Evolutionary conservation across 2,888 invertebrate species (phyloP).

Genomic region (Polydrusus pterygomalis): DNA sequence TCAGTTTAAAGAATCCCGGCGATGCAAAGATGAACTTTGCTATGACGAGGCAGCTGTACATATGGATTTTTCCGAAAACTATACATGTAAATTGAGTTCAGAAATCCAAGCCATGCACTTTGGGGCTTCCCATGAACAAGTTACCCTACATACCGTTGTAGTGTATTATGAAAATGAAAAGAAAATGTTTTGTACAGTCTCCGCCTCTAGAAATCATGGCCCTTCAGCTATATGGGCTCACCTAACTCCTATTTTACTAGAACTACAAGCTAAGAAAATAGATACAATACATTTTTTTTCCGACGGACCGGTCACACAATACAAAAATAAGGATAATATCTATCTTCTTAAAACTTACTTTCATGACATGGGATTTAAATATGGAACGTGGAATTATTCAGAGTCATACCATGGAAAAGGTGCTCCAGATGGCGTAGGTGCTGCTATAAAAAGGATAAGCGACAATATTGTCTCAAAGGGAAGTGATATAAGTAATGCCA

Average conservation of each 20-base stretch:
- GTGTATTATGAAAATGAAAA: slow-evolving; percentile 12
- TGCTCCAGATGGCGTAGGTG: slow-evolving; percentile 26
- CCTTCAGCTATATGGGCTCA: slow-evolving; percentile 18
- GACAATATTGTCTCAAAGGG: slow-evolving; percentile 16
- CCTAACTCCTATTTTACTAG: slow-evolving; percentile 9
- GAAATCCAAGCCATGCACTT: no score
- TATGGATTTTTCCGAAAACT: slow-evolving; percentile 9
- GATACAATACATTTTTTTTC: slow-evolving; percentile 6
- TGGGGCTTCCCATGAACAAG: slow-evolving; percentile 6
- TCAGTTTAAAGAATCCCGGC: slow-evolving; percentile 2
- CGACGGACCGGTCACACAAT: slow-evolving; percentile 4
- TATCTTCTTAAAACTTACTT: no score
- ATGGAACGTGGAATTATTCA: slow-evolving; percentile 19
- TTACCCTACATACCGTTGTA: slow-evolving; percentile 6
- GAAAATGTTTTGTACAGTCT: slow-evolving; percentile 16
- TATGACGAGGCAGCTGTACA: not conserved
- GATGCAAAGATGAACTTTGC: slow-evolving; percentile 5
- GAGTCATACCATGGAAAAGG: slow-evolving; percentile 24
- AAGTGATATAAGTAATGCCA: slow-evolving; percentile 23
- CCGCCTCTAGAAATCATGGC: slow-evolving; percentile 1
- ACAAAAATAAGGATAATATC: slow-evolving; percentile 8
- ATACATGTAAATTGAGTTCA: slow-evolving; percentile 2
- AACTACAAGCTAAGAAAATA: not conserved
- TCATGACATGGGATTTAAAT: slow-evolving; percentile 12
- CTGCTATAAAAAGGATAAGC: slow-evolving; percentile 16